phyloP scores from a whole-genome alignment of 2,113 vertebrate species.

The Pongo pygmaeus region DNA sequence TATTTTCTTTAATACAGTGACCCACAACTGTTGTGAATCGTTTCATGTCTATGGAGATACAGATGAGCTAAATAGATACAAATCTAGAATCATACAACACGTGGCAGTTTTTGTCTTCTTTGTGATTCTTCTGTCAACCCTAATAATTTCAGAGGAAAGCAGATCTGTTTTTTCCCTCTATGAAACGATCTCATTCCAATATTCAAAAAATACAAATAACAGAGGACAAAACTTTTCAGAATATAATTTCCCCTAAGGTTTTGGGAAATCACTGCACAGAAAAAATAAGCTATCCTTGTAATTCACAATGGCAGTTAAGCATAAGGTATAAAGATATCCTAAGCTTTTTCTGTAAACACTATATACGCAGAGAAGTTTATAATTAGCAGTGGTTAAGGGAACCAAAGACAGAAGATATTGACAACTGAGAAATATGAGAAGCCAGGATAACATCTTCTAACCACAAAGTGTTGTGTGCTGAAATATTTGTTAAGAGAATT shows the following conservation, averaged over 20 bases:
- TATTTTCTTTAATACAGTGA: conserved; percentile 32
- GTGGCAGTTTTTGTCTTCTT: conserved; percentile 70
- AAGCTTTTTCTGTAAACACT: conserved; percentile 61
- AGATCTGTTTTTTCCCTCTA: conserved; percentile 41
- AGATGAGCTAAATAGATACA: conserved; percentile 66
- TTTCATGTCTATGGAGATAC: conserved; percentile 60
- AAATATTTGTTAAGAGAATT: conserved; percentile 68
- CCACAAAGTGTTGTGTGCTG: conserved; percentile 74
- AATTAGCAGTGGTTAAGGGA: conserved; percentile 65
- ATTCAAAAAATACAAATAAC: conserved; percentile 70
- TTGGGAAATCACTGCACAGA: neutral
- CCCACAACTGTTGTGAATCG: conserved; percentile 45
- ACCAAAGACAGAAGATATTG: conserved; percentile 59
- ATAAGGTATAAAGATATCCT: conserved; percentile 9
- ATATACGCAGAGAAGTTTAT: neutral
- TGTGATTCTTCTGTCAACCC: conserved; percentile 73
- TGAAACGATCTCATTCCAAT: conserved; percentile 61
- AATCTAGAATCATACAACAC: conserved; percentile 71
- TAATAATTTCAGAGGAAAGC: conserved; percentile 72
- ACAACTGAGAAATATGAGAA: conserved; percentile 64
- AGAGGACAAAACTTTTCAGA: conserved; percentile 52
- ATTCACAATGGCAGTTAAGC: conserved; percentile 49
- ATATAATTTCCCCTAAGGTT: conserved; percentile 36
- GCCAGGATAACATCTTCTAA: conserved; percentile 69
- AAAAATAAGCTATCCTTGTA: conserved; percentile 43